Evolutionary conservation across 2,113 vertebrate species (phyloP).

Genomic region (Triplophysa rosa): DNA sequence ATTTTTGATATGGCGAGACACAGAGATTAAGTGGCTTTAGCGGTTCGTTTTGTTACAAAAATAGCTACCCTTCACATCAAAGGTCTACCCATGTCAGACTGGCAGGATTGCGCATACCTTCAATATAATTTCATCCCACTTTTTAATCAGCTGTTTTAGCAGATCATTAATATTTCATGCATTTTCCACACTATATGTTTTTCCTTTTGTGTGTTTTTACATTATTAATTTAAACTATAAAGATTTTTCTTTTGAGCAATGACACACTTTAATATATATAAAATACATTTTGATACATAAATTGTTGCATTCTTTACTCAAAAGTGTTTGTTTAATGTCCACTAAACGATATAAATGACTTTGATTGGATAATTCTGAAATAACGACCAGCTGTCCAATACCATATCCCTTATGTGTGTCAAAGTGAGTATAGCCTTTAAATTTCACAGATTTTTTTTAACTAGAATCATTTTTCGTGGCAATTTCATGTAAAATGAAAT

Average conservation of each 20-base stretch:
- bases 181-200: not conserved
- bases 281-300: not conserved
- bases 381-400: too few species aligned
- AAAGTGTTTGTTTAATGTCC: not conserved
- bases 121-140: not conserved
- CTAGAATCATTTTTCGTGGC: not conserved
- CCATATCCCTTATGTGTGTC: not conserved
- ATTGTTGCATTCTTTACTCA: not conserved
- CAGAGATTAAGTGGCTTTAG: not conserved
- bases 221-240: too few species aligned
- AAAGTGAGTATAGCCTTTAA: conserved; percentile 14
- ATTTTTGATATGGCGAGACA: not conserved
- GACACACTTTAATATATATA: not conserved
- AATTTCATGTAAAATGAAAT: conserved; percentile 40
- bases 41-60: not conserved
- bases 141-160: not conserved
- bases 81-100: not conserved
- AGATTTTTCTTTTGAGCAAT: not conserved
- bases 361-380: too few species aligned
- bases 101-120: not conserved
- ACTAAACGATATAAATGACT: not conserved
- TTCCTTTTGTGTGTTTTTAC: too few species aligned
- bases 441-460: not conserved
- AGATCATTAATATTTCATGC: not conserved
- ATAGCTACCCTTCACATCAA: not conserved